Percentiles rank a stretch among this genome's conserved stretches.
phyloP scores from a whole-genome alignment of 2,888 invertebrate species.

The Desoria tigrina region DNA sequence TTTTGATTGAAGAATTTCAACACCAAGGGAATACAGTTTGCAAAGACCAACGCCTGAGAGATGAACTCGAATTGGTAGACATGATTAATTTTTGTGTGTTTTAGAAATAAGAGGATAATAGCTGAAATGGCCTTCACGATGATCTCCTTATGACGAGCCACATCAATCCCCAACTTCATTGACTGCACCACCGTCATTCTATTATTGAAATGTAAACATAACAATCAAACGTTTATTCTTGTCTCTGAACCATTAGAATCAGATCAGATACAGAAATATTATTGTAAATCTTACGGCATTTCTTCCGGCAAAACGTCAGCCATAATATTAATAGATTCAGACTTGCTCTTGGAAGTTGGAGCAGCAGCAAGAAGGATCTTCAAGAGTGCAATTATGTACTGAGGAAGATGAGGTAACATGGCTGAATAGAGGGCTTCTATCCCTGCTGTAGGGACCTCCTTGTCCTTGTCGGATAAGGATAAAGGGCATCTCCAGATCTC shows the following conservation, averaged over 20 bases:
- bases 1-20: slow-evolving; percentile 99
- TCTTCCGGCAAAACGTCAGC: slow-evolving; percentile 96
- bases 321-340: slow-evolving; percentile 96
- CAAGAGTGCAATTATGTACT: slow-evolving; percentile 94
- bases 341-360: slow-evolving; percentile 97
- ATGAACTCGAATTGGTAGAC: slow-evolving; percentile 99
- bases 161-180: slow-evolving; percentile 93
- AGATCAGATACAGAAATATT: slow-evolving; percentile 1
- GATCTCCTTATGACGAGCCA: slow-evolving; percentile 83
- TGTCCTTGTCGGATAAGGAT: slow-evolving; percentile 76
- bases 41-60: slow-evolving; percentile 97
- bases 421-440: slow-evolving; percentile 88
- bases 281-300: slow-evolving; percentile 74
- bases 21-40: slow-evolving; percentile 97
- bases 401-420: slow-evolving; percentile 93
- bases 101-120: slow-evolving; percentile 83
- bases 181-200: slow-evolving; percentile 90
- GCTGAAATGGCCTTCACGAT: slow-evolving; percentile 63
- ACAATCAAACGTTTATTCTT: slow-evolving; percentile 9
- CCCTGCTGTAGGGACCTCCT: slow-evolving; percentile 69
- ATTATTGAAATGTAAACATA: too few species aligned
- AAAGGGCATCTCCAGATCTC: slow-evolving; percentile 89
- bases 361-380: slow-evolving; percentile 97
- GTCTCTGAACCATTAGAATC: not conserved
- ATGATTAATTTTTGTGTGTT: slow-evolving; percentile 97